These are phyloP conservation scores for Noctua pronuba DNA, from an alignment of 2,888 invertebrate species.

Conservation along the genomic window DNA sequence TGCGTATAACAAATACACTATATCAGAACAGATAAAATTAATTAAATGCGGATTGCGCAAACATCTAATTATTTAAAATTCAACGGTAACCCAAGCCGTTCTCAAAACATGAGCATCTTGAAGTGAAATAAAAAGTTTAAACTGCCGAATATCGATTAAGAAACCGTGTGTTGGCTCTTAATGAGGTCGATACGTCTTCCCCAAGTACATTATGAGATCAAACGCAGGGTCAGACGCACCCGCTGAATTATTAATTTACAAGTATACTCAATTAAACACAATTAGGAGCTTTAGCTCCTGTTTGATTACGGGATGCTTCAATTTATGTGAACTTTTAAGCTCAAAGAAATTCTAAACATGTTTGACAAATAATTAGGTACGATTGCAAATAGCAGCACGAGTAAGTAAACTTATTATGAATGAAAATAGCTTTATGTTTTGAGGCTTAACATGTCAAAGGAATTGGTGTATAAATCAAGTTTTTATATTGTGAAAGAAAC, in stretches of 20 bases:
- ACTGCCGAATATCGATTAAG: slow-evolving; percentile 84
- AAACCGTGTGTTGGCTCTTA: slow-evolving; percentile 81
- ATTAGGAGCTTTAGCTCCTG: slow-evolving; percentile 74
- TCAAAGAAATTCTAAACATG: not conserved
- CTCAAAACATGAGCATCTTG: slow-evolving; percentile 70
- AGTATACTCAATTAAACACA: slow-evolving; percentile 86
- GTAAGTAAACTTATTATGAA: not conserved
- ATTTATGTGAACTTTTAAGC: slow-evolving; percentile 18
- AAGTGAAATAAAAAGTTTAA: slow-evolving; percentile 79
- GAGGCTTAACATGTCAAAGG: slow-evolving; percentile 28
- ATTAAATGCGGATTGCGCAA: slow-evolving; percentile 61
- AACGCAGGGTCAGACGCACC: slow-evolving; percentile 81
- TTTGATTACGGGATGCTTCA: slow-evolving; percentile 66
- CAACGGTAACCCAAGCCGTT: slow-evolving; percentile 67
- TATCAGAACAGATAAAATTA: slow-evolving; percentile 56
- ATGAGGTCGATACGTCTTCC: slow-evolving; percentile 86
- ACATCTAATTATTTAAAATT: slow-evolving; percentile 67
- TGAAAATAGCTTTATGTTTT: slow-evolving; percentile 23
- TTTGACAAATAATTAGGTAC: not conserved
- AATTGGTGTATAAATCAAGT: slow-evolving; percentile 49
- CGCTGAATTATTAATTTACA: slow-evolving; percentile 87
- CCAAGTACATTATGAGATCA: slow-evolving; percentile 84
- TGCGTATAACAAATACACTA: slow-evolving; percentile 50
- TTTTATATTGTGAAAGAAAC: slow-evolving; percentile 37
- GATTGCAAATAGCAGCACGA: not conserved